Conservation (phyloP, 1,140 invertebrate species). For the Meloidogyne hapla region DNA sequence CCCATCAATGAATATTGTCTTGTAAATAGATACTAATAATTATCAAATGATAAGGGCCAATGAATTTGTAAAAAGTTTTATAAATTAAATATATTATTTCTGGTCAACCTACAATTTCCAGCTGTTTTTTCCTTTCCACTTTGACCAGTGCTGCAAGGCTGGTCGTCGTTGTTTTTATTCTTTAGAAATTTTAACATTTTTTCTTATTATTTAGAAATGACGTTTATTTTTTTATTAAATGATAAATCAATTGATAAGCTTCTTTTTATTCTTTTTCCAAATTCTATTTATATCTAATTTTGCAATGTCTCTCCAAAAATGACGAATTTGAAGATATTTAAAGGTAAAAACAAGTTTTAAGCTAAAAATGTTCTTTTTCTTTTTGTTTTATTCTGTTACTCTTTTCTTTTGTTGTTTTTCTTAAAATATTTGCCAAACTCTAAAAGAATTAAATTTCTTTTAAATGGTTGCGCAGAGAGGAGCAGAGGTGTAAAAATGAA, state of each 20-base stretch:
- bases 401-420: background rate
- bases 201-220: background rate
- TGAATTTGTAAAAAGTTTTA: no score
- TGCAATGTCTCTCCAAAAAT: no score
- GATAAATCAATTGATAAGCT: background rate
- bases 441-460: background rate
- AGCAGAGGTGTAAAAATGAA: background rate
- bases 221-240: background rate
- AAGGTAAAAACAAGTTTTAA: no score
- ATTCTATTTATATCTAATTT: background rate
- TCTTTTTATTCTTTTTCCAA: background rate
- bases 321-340: no score
- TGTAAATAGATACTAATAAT: no score
- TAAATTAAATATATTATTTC: background rate
- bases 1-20: no score
- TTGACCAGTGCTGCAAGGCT: conserved; percentile 11
- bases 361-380: background rate
- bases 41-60: no score
- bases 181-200: conserved; percentile 34
- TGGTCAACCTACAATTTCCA: conserved; percentile 27
- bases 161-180: conserved; percentile 31
- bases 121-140: conserved; percentile 28
- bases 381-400: background rate
- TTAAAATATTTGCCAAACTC: background rate
- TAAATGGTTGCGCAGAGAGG: background rate